Base-by-base conservation (phyloP, 1,140 invertebrate genomes). In the Meteorus sp. region DNA sequence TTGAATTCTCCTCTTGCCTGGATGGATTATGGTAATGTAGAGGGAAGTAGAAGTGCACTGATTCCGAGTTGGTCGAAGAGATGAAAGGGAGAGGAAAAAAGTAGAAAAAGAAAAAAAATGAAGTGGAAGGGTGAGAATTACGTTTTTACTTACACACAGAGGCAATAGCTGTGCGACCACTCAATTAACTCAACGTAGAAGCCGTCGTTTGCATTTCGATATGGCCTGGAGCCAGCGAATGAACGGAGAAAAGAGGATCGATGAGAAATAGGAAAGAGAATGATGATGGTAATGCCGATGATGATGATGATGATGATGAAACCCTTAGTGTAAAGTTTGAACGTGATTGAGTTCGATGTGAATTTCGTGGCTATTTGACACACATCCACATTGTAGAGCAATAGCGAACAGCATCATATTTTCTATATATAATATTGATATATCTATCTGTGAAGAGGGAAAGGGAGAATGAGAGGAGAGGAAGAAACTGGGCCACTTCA, bases 171-270 rank as follows among this genome's bases (percentile, higher is more conserved):
- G 59, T 59, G 59, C 61, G 63, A 66, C 68, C 64, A 72, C 68
- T 74, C 71, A 70, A 76, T 76, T 76, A 74, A 64, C 63, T 61
- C 55, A 56, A 56, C 59, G 61, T 58, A 64, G 58, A 66, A 68
- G 67, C 56, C 56, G 58, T 68, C 44, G 70, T 73, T 74, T 70
- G 71, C 69, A 67, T 74, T 70, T 72, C 69, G 60, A 72, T 72
- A 71, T 66, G 69, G 67, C 64, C 47, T 19, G 17, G 51, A 56
- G 61, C 60, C 60, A 62, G 56, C n/a, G 39, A 13, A 13, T 13
- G 39, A 7, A 43, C 5, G 50, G 7, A 19, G 31, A 52, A 31
- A 15, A 15, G 48, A 29, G 22, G 20, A 33, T 9, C n/a, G 13
- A 13, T n/a, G 15, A 43, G 1, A 43, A 43, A 43, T 1, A 43